Evolutionary conservation across 2,888 invertebrate species (phyloP).

Genomic region (Sphinx pinastri): DNA sequence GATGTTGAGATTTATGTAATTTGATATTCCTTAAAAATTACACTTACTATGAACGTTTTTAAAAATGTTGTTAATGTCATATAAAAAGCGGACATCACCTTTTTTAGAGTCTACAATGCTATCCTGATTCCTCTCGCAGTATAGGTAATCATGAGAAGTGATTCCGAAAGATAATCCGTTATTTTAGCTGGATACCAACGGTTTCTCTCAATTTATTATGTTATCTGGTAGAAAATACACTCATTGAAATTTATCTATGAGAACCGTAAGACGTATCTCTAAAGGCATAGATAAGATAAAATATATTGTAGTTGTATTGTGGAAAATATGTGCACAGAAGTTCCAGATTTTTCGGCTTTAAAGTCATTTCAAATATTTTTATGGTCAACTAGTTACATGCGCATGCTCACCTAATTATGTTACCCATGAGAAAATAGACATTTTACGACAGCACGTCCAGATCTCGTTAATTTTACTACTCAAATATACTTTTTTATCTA

Average conservation of each 20-base stretch:
- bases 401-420: background rate
- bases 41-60: too few relatives aligned
- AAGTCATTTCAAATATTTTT: background rate
- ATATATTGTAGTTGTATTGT: background rate
- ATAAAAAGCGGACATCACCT: too few relatives aligned
- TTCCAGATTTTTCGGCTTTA: background rate
- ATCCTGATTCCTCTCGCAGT: too few relatives aligned
- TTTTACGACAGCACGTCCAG: background rate
- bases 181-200: background rate
- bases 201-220: background rate
- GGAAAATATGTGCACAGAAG: background rate
- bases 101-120: too few relatives aligned
- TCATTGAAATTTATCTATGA: background rate
- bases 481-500: background rate
- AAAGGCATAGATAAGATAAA: constrained; percentile 1
- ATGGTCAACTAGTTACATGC: background rate
- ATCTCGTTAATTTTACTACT: background rate
- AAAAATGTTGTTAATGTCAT: too few relatives aligned
- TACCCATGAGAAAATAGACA: background rate
- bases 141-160: too few relatives aligned
- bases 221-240: background rate
- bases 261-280: background rate
- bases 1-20: too few relatives aligned
- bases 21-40: too few relatives aligned
- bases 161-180: too few relatives aligned